These are phyloP conservation scores for Sesia apiformis DNA, from an alignment of 2,888 invertebrate genomes.

Conservation along the genomic window DNA sequence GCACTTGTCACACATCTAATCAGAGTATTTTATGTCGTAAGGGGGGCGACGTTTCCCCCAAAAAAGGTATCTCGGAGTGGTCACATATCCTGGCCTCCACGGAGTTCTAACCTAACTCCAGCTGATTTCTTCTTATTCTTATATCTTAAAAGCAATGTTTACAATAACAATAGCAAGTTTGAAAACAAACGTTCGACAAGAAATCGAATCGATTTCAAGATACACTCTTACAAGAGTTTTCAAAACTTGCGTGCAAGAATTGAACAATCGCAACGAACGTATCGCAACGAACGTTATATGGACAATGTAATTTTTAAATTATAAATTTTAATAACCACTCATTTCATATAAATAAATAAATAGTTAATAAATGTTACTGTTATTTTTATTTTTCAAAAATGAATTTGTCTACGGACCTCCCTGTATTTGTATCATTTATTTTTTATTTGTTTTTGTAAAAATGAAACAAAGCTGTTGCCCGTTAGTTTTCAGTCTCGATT, in stretches of 20 bases:
- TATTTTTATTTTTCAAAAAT: too few species aligned
- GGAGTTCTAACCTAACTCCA: slow-evolving; percentile 15
- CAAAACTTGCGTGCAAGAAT: neutral
- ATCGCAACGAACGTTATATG: neutral
- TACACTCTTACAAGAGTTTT: neutral
- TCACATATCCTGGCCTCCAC: slow-evolving; percentile 15
- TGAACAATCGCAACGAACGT: neutral
- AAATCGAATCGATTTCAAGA: neutral
- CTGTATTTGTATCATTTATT: too few species aligned
- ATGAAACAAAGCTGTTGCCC: too few species aligned
- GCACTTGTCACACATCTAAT: slow-evolving; percentile 17
- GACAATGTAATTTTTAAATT: neutral
- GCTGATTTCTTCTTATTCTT: slow-evolving; percentile 15
- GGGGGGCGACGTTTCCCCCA: slow-evolving; percentile 14
- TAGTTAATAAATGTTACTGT: too few species aligned
- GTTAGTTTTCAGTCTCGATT: too few species aligned
- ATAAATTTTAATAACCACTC: neutral
- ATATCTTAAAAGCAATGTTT: slow-evolving; percentile 18
- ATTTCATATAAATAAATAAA: too few species aligned
- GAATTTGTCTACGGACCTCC: too few species aligned
- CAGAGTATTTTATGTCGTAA: slow-evolving; percentile 16
- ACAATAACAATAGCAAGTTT: neutral
- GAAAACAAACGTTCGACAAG: neutral
- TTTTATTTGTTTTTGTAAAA: too few species aligned
- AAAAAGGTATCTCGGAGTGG: slow-evolving; percentile 16